Evolutionary conservation across 2,888 invertebrate genomes (phyloP).

Genomic region (Carcina quercana): DNA sequence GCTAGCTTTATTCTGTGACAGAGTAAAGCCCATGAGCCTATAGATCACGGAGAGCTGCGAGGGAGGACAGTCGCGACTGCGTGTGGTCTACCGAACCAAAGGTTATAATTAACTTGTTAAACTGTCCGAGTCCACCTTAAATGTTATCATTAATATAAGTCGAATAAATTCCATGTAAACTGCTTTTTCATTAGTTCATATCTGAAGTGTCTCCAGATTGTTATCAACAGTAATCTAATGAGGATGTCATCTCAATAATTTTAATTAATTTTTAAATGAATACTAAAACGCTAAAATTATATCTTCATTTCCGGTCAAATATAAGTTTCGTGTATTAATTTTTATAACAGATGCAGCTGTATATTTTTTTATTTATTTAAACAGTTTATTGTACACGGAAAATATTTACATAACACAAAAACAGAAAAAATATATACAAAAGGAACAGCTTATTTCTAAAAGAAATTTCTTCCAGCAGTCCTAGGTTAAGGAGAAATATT

Average conservation of each 20-base stretch:
- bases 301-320: too few relatives aligned
- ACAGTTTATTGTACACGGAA: too few relatives aligned
- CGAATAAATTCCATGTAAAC: slow-evolving; percentile 1
- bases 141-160: slow-evolving; percentile 4
- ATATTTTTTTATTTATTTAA: too few relatives aligned
- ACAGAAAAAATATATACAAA: too few relatives aligned
- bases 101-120: slow-evolving; percentile 16
- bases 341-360: too few relatives aligned
- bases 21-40: slow-evolving; percentile 8
- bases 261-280: not conserved
- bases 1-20: too few relatives aligned
- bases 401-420: too few relatives aligned
- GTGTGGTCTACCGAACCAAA: slow-evolving; percentile 23
- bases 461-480: too few relatives aligned
- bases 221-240: not conserved
- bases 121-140: slow-evolving; percentile 6
- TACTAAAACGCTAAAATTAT: too few relatives aligned
- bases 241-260: not conserved
- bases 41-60: slow-evolving; percentile 26
- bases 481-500: too few relatives aligned
- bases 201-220: not conserved
- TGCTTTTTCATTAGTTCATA: not conserved
- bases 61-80: slow-evolving; percentile 25
- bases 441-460: too few relatives aligned
- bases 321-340: too few relatives aligned